A percentile compares a stretch with the other conserved stretches of the same genome.
Evolutionary conservation across 2,888 invertebrate species (phyloP).

Genomic region (Coenonympha arcania): DNA sequence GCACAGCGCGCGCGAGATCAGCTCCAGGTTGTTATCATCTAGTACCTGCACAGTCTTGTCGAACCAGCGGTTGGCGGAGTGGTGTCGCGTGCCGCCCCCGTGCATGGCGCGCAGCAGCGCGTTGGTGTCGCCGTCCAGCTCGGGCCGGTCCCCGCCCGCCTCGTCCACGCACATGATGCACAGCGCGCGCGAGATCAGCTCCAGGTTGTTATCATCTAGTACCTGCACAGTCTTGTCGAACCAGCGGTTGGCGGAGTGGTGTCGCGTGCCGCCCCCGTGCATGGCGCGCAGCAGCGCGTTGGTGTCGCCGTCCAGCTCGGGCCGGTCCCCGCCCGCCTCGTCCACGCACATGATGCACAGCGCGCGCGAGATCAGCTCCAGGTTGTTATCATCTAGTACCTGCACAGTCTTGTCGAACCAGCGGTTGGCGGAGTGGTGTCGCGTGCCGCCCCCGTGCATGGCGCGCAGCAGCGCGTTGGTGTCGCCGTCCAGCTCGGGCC

Average conservation of each 20-base stretch:
- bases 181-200: slow-evolving; percentile 87
- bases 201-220: slow-evolving; percentile 88
- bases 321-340: slow-evolving; percentile 78
- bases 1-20: slow-evolving; percentile 88
- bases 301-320: slow-evolving; percentile 77
- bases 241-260: slow-evolving; percentile 95
- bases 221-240: slow-evolving; percentile 98
- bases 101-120: slow-evolving; percentile 91
- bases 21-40: slow-evolving; percentile 87
- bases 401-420: slow-evolving; percentile 99
- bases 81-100: slow-evolving; percentile 88
- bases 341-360: slow-evolving; percentile 94
- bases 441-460: slow-evolving; percentile 93
- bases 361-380: slow-evolving; percentile 88
- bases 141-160: slow-evolving; percentile 74
- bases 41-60: slow-evolving; percentile 98
- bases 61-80: slow-evolving; percentile 97
- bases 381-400: slow-evolving; percentile 87
- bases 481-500: slow-evolving; percentile 74
- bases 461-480: slow-evolving; percentile 88
- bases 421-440: slow-evolving; percentile 89
- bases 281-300: slow-evolving; percentile 90
- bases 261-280: slow-evolving; percentile 90
- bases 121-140: slow-evolving; percentile 79
- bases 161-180: slow-evolving; percentile 95